Percentiles rank a stretch among this genome's conserved stretches.
Conservation (phyloP, 2,888 invertebrate species). For the Drosophila austrosaltans region DNA sequence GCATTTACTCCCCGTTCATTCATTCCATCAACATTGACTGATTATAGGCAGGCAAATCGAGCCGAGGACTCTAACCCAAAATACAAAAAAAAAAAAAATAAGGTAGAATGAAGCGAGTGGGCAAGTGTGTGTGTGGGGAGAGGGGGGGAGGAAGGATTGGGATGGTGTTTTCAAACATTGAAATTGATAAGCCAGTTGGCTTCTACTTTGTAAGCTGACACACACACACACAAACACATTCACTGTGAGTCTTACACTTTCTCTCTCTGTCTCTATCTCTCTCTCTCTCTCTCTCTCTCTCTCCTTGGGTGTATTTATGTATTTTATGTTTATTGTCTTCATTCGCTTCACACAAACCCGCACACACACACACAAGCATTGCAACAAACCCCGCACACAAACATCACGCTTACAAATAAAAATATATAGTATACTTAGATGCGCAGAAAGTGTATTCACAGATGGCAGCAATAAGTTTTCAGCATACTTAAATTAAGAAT, state of each 20-base stretch:
- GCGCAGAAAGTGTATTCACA: slow-evolving; percentile 1
- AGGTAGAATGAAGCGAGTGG: not conserved
- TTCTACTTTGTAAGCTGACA: slow-evolving; percentile 42
- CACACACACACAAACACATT: slow-evolving; percentile 21
- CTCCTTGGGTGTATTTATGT: slow-evolving; percentile 47
- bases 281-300: not conserved
- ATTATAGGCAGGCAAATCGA: slow-evolving; percentile 65
- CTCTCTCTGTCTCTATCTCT: not conserved
- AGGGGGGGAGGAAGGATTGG: not conserved
- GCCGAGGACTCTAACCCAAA: slow-evolving; percentile 50
- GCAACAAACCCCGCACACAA: not conserved
- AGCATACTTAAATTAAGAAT: slow-evolving; percentile 10
- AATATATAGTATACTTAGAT: slow-evolving; percentile 24
- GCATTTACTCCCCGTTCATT: slow-evolving; percentile 16
- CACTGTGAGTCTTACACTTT: slow-evolving; percentile 7
- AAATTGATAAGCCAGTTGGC: slow-evolving; percentile 68
- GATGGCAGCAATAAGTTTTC: slow-evolving; percentile 9
- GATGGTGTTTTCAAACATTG: slow-evolving; percentile 36
- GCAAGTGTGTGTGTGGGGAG: not conserved
- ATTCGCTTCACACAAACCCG: slow-evolving; percentile 33
- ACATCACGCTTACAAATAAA: slow-evolving; percentile 13
- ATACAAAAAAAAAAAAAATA: slow-evolving; percentile 32
- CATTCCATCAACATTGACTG: slow-evolving; percentile 53
- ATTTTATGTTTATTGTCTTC: slow-evolving; percentile 72
- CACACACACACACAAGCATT: slow-evolving; percentile 15